phyloP scores from a whole-genome alignment of 2,888 invertebrate species.

The Gandaritis pyraliata region DNA sequence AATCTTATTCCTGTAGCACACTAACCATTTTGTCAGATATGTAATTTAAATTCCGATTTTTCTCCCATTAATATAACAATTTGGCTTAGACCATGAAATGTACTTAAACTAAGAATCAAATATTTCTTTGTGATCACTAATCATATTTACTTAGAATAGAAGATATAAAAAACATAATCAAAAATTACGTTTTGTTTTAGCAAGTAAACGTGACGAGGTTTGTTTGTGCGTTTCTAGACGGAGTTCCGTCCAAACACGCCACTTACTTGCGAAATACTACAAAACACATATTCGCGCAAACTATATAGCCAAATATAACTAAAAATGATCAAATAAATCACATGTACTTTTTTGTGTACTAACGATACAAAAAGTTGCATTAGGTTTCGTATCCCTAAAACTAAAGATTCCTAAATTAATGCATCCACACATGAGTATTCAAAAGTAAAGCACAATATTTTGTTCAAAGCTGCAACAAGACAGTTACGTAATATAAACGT shows the following conservation, averaged over 20 bases:
- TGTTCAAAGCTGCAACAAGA: slow-evolving; percentile 83
- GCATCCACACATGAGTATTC: slow-evolving; percentile 83
- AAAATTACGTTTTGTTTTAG: slow-evolving; percentile 50
- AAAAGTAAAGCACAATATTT: slow-evolving; percentile 81
- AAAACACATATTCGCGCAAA: slow-evolving; percentile 34
- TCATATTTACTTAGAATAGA: slow-evolving; percentile 30
- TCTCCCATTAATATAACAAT: slow-evolving; percentile 80
- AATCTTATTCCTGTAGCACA: slow-evolving; percentile 81
- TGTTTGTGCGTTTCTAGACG: slow-evolving; percentile 22
- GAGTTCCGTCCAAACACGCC: slow-evolving; percentile 50
- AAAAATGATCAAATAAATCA: slow-evolving; percentile 76
- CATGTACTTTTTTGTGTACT: slow-evolving; percentile 82
- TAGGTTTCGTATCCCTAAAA: slow-evolving; percentile 38
- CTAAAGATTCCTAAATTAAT: slow-evolving; percentile 60
- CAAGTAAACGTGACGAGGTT: slow-evolving; percentile 50
- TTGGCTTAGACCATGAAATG: slow-evolving; percentile 76
- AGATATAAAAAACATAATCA: slow-evolving; percentile 51
- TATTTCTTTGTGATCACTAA: slow-evolving; percentile 51
- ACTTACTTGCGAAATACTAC: slow-evolving; percentile 46
- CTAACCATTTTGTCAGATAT: slow-evolving; percentile 85
- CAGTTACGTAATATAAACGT: slow-evolving; percentile 59
- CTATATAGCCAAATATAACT: slow-evolving; percentile 63
- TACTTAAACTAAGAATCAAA: slow-evolving; percentile 65
- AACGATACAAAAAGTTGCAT: slow-evolving; percentile 76
- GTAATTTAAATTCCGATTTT: slow-evolving; percentile 84